Evolutionary conservation across 2,113 vertebrate species (phyloP), one percentile per base, ranked within the genome.

Genomic region (Conger conger): DNA sequence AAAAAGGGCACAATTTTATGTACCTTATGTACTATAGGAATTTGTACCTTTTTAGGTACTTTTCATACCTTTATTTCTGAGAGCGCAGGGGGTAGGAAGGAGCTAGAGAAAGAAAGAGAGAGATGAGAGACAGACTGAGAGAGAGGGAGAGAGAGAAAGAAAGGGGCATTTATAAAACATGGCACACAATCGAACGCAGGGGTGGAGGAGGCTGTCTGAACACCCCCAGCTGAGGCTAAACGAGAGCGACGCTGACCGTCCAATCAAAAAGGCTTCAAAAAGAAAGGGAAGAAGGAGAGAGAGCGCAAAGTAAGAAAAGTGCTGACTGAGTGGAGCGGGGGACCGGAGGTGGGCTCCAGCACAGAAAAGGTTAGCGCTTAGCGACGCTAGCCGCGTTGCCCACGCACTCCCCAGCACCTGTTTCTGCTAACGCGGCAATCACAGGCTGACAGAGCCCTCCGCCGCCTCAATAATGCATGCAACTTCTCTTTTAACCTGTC

Each of bases 391-490:
- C 93, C 89, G 36, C 89, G 73, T n/a, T 90, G 92, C 94, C 92
- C 92, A 92, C 86, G 36, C 88, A 8, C 93, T 94, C 92, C 90
- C 93, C 83, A 86, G 92, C 90, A 94, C 92, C 92, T 93, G 93
- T 94, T 95, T 96, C 93, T 96, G 95, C 94, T 96, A 96, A 96
- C 94, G 95, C 88, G 86, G 94, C 93, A 95, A 94, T 96, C 94
- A 95, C 92, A 91, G 92, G 93, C 93, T 96, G 95, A 96, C 93
- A 95, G 93, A 93, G 93, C 94, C 93, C 92, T 92, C 90, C 89
- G 92, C 93, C 93, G 23, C 95, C 94, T 94, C 96, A 96, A 97
- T 96, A 96, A 96, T 96, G 94, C 92, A 96, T 95, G 91, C 92
- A 92, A 93, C 96, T 96, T 90, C 96, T 96, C 94, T 96, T 96